Conservation (phyloP, 1,140 invertebrate species). For the Galendromus occidentalis region DNA sequence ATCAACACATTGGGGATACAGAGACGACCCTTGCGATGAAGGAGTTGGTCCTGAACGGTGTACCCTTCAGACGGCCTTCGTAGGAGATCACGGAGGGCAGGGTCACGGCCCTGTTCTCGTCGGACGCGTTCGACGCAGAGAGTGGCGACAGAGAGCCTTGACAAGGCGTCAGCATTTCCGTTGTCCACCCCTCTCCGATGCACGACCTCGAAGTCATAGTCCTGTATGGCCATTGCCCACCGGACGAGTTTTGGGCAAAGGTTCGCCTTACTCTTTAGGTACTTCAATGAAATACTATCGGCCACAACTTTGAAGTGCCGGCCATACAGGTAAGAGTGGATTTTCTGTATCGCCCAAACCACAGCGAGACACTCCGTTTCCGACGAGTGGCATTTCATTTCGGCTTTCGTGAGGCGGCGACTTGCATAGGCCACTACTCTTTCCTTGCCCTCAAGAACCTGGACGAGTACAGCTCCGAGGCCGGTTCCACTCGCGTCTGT, state of each 20-base stretch:
- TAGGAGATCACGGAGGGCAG: no score
- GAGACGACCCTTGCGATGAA: no score
- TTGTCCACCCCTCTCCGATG: conserved; percentile 13
- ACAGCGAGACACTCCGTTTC: conserved; percentile 15
- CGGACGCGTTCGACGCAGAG: no score
- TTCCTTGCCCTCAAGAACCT: conserved; percentile 19
- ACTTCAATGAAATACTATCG: conserved; percentile 11
- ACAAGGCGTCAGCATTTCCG: conserved; percentile 14
- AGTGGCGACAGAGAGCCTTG: neutral
- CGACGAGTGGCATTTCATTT: conserved; percentile 17
- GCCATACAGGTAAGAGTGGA: neutral
- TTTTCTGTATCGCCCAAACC: conserved; percentile 11
- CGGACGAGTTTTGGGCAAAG: conserved; percentile 12
- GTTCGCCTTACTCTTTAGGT: neutral
- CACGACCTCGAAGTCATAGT: conserved; percentile 21
- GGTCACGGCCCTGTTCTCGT: no score
- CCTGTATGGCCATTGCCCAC: conserved; percentile 23
- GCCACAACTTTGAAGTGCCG: conserved; percentile 10
- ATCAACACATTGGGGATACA: no score
- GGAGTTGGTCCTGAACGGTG: no score
- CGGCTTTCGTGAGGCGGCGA: neutral
- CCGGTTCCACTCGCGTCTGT: conserved; percentile 16
- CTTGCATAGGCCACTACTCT: conserved; percentile 19
- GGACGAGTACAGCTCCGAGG: conserved; percentile 21
- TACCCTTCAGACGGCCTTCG: no score